Conservation (phyloP, 2,113 vertebrate genomes). For the Phasianus colchicus region DNA sequence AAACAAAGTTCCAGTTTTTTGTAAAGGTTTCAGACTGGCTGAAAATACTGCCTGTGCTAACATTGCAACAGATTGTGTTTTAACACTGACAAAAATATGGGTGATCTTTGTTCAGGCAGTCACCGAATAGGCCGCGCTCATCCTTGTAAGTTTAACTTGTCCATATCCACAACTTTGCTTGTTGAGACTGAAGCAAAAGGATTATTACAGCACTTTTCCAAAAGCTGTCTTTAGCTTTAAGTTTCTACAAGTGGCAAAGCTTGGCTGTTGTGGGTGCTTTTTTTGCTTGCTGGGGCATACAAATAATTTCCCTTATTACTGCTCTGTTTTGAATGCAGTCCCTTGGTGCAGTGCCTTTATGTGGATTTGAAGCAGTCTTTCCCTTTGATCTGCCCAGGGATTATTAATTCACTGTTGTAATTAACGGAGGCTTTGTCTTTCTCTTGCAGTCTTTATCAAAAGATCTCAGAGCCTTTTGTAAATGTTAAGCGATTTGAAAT, state of each 20-base stretch:
- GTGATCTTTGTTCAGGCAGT: neutral
- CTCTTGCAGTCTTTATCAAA: neutral
- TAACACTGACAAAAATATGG: neutral
- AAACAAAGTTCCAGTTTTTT: neutral
- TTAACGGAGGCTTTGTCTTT: slow-evolving; percentile 25
- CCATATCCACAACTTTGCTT: neutral
- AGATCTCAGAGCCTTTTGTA: neutral
- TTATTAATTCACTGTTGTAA: slow-evolving; percentile 12
- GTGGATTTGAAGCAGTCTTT: slow-evolving; percentile 2
- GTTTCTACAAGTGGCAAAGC: neutral
- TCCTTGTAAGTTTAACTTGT: neutral
- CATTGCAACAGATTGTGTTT: neutral
- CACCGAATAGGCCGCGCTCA: neutral
- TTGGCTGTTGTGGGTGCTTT: neutral
- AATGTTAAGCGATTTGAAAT: neutral
- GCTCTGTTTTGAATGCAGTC: neutral
- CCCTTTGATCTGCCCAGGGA: neutral
- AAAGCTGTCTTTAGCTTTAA: neutral
- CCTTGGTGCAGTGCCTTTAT: neutral
- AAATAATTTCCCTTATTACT: slow-evolving; percentile 21
- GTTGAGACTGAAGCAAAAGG: neutral
- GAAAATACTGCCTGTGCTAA: neutral
- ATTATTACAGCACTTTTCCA: neutral
- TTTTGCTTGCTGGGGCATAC: neutral
- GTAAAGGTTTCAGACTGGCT: neutral